Evolutionary conservation across 2,888 invertebrate genomes (phyloP).

Genomic region (Dastarcus helophoroides): DNA sequence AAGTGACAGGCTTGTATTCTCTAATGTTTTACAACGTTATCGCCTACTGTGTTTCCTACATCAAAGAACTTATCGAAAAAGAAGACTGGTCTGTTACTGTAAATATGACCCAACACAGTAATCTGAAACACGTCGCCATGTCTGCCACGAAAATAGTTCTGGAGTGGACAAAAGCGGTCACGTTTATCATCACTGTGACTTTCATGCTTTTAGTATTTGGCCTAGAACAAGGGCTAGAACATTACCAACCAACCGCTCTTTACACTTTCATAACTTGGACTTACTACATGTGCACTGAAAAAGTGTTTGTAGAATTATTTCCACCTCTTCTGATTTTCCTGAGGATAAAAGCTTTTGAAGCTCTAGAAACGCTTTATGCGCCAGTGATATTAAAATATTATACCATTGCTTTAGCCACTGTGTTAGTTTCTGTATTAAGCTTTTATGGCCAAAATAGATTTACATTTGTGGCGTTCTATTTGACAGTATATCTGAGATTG

Average conservation of each 20-base stretch:
- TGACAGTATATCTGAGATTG: slow-evolving; percentile 54
- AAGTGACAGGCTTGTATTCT: slow-evolving; percentile 60
- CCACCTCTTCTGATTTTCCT: slow-evolving; percentile 46
- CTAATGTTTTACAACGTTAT: slow-evolving; percentile 74
- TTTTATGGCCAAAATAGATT: slow-evolving; percentile 48
- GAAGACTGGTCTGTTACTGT: slow-evolving; percentile 70
- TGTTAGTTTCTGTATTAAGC: slow-evolving; percentile 44
- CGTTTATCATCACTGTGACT: slow-evolving; percentile 65
- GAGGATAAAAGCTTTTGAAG: slow-evolving; percentile 53
- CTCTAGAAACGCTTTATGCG: slow-evolving; percentile 58
- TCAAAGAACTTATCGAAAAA: slow-evolving; percentile 59
- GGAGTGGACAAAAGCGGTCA: slow-evolving; percentile 73
- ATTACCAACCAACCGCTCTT: slow-evolving; percentile 56
- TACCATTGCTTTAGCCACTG: slow-evolving; percentile 45
- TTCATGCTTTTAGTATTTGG: slow-evolving; percentile 65
- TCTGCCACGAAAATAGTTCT: slow-evolving; percentile 69
- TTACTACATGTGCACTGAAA: slow-evolving; percentile 62
- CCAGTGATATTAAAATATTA: slow-evolving; percentile 52
- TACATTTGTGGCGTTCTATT: slow-evolving; percentile 46
- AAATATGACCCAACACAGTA: slow-evolving; percentile 55
- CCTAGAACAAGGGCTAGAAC: slow-evolving; percentile 60
- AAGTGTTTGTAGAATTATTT: slow-evolving; percentile 56
- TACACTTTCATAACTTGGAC: slow-evolving; percentile 56
- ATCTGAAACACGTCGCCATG: slow-evolving; percentile 68
- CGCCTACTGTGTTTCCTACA: slow-evolving; percentile 65